Evolutionary conservation across 2,113 vertebrate species (phyloP).

Genomic region (Loxodonta africana): DNA sequence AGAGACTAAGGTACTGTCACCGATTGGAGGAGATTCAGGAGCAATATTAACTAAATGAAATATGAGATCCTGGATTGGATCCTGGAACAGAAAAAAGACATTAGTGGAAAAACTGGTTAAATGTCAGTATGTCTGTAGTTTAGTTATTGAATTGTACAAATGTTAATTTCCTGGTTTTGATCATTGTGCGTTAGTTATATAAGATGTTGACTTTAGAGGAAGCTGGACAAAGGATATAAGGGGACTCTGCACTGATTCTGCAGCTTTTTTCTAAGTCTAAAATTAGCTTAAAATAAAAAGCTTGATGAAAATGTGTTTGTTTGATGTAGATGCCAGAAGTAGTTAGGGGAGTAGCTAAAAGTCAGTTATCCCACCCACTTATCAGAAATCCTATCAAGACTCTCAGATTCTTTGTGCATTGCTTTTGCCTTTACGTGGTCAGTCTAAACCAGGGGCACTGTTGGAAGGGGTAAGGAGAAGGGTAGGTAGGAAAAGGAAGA

Average conservation of each 20-base stretch:
- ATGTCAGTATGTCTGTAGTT: conserved; percentile 15
- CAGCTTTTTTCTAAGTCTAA: conserved; percentile 20
- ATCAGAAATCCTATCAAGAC: neutral
- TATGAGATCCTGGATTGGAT: neutral
- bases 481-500: neutral
- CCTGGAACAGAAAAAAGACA: conserved; percentile 24
- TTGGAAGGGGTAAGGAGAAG: neutral
- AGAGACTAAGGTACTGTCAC: too few species aligned
- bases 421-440: neutral
- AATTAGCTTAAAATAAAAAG: conserved; percentile 34
- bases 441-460: neutral
- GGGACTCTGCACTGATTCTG: neutral
- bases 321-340: neutral
- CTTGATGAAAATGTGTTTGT: conserved; percentile 20
- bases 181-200: conserved; percentile 23
- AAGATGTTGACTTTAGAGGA: neutral
- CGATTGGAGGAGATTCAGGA: neutral
- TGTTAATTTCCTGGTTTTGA: conserved; percentile 49
- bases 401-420: neutral
- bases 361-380: neutral
- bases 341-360: neutral
- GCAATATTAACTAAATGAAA: conserved; percentile 1
- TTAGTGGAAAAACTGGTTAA: conserved; percentile 33
- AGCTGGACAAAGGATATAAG: neutral
- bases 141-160: conserved; percentile 24